Base-by-base conservation (phyloP, 2,888 invertebrate genomes). In the Folsomia candida region DNA sequence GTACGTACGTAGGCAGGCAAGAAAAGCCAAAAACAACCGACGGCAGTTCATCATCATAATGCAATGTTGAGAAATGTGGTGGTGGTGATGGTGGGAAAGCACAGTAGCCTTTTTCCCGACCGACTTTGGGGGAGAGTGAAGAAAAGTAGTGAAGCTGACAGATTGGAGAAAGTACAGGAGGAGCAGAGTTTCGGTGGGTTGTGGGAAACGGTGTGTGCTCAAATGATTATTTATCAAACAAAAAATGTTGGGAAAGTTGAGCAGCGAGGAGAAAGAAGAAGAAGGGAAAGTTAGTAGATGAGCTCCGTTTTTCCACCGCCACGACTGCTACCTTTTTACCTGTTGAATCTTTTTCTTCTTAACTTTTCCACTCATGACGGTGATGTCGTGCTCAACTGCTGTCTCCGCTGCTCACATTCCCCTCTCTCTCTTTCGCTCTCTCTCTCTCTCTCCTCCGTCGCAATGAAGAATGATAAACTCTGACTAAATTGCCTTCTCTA, bases 261-360 rank as follows among this genome's bases (percentile, higher is more conserved):
- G 64, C 20, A 27, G 26, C 20, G 64, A 47, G 64, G 24, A 54
- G 54, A 29, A 26, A 24, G 27, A 14, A 24, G 29, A 20, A 64
- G 54, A 26, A 24, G 47, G 54, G 47, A 29, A 14, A 14, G 37
- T 37, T 37, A 14, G 37, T 37, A 37, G 37, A 37, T 37, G 37
- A 37, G 37, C 37, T 37, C 14, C 6, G 37, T 4, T 14, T 37
- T 4, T 9, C 37, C 14, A 37, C 37, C 37, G 4, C 37, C 14
- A 37, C 4, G 14, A 4, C 37, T 9, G 14, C 22, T 28, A 62
- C 29, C 29, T 28, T 67, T 67, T 71, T 77, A 77, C 77, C 77
- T 77, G 77, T 77, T 77, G 77, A 78, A 78, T 78, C 70, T 71
- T 73, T 76, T 74, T 72, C 71, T 67, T 22, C 51, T 11, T 54